phyloP scores from a whole-genome alignment of 2,888 invertebrate species.

The Andrena praecox region DNA sequence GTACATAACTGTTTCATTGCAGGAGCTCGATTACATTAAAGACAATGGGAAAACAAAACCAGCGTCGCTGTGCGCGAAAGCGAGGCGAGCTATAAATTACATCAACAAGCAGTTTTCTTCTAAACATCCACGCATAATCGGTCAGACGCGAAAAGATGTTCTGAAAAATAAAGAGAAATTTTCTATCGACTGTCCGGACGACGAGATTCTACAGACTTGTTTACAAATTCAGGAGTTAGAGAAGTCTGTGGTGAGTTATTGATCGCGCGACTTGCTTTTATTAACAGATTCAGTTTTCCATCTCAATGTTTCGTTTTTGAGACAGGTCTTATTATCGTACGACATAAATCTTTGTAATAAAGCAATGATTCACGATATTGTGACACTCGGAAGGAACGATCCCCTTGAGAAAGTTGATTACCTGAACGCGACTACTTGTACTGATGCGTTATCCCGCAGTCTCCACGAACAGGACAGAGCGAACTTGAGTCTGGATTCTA shows the following conservation, averaged over 20 bases:
- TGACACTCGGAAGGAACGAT: slow-evolving; percentile 77
- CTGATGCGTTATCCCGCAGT: slow-evolving; percentile 29
- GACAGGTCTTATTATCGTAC: slow-evolving; percentile 81
- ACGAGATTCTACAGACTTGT: slow-evolving; percentile 85
- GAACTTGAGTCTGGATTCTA: slow-evolving; percentile 20
- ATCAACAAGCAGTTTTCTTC: slow-evolving; percentile 78
- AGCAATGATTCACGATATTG: slow-evolving; percentile 80
- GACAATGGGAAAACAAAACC: slow-evolving; percentile 73
- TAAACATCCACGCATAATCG: slow-evolving; percentile 80
- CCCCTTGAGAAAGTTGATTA: slow-evolving; percentile 79
- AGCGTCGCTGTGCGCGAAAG: slow-evolving; percentile 72
- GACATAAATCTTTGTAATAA: slow-evolving; percentile 84
- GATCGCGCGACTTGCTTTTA: neutral
- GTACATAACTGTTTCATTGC: slow-evolving; percentile 48
- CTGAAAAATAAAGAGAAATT: slow-evolving; percentile 75
- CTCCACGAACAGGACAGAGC: slow-evolving; percentile 38
- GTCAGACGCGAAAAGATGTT: slow-evolving; percentile 80
- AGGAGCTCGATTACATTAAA: slow-evolving; percentile 84
- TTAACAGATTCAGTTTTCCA: neutral
- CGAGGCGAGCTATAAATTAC: slow-evolving; percentile 80
- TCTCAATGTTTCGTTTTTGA: neutral
- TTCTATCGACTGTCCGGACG: slow-evolving; percentile 83
- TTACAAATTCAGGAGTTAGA: slow-evolving; percentile 80
- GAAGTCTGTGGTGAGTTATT: slow-evolving; percentile 76
- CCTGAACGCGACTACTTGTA: slow-evolving; percentile 14